These are phyloP conservation scores for Cremastinae sp. DNA, from an alignment of 2,888 invertebrate species.

Conservation along the genomic window DNA sequence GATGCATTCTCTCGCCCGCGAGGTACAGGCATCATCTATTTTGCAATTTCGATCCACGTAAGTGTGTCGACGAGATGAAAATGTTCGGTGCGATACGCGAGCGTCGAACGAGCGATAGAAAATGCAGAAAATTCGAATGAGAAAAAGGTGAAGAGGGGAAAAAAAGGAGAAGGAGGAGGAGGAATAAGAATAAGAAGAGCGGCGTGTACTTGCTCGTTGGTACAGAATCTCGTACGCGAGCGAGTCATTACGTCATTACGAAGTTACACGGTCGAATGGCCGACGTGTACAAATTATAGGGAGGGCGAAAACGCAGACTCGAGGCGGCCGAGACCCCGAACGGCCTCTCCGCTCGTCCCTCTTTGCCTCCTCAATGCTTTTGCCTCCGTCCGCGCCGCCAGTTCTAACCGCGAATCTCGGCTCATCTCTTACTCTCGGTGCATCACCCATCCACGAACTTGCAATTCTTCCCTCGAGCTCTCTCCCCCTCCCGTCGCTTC, in stretches of 20 bases:
- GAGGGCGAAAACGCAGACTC: conserved; percentile 56
- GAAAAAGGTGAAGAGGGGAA: neutral
- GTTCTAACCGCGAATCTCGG: conserved; percentile 46
- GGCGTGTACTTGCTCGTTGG: conserved; percentile 2
- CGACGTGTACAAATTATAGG: conserved; percentile 77
- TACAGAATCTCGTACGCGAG: conserved; percentile 58
- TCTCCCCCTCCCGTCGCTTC: neutral
- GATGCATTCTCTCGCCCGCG: too few species aligned
- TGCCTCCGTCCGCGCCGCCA: conserved; percentile 35
- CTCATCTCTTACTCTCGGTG: conserved; percentile 40
- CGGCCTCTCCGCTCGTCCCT: conserved; percentile 56
- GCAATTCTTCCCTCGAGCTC: neutral
- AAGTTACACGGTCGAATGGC: conserved; percentile 76
- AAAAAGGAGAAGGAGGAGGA: conserved; percentile 24
- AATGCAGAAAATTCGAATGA: conserved; percentile 4
- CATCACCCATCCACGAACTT: neutral
- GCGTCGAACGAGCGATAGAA: conserved; percentile 21
- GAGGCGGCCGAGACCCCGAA: conserved; percentile 63
- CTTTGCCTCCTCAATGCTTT: conserved; percentile 57
- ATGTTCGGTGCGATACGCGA: conserved; percentile 6
- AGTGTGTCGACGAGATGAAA: neutral
- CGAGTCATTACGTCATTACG: conserved; percentile 77
- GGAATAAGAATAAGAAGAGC: conserved; percentile 53
- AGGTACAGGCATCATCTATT: too few species aligned
- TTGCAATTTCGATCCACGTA: too few species aligned